These are phyloP conservation scores for Clostera curtula DNA, from an alignment of 2,888 invertebrate genomes.

Conservation along the genomic window DNA sequence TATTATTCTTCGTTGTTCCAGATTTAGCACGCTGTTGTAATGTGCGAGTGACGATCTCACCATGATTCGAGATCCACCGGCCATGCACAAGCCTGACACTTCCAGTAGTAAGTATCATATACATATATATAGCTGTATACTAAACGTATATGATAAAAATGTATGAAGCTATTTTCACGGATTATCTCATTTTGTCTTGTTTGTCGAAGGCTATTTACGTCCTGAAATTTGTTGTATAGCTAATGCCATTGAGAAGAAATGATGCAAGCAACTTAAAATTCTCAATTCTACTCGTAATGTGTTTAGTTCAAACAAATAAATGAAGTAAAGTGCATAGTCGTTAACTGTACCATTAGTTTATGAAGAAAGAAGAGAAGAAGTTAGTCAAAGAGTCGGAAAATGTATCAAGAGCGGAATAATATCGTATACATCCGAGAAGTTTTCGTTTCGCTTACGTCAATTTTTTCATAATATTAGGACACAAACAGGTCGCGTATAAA, in stretches of 20 bases:
- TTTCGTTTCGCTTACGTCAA: slow-evolving; percentile 67
- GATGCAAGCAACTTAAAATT: no score
- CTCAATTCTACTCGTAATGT: no score
- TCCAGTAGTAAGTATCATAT: slow-evolving; percentile 49
- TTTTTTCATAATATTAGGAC: slow-evolving; percentile 73
- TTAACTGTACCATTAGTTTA: no score
- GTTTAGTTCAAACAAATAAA: no score
- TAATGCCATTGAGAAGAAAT: no score
- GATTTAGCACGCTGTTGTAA: slow-evolving; percentile 34
- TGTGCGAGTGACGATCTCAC: slow-evolving; percentile 58
- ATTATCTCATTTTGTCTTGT: no score
- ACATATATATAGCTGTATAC: background rate
- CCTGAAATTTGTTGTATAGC: no score
- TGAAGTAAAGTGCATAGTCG: no score
- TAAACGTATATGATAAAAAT: background rate
- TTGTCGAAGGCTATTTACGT: no score
- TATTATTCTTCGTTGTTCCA: slow-evolving; percentile 43
- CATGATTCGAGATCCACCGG: slow-evolving; percentile 73
- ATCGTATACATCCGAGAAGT: slow-evolving; percentile 39
- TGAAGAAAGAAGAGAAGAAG: no score
- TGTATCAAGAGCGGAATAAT: slow-evolving; percentile 32
- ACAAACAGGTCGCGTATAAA: slow-evolving; percentile 74
- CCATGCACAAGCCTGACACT: slow-evolving; percentile 71
- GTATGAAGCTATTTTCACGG: no score
- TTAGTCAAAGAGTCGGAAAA: no score